Evolutionary conservation across 2,113 vertebrate genomes (phyloP).

Genomic region (Syrrhaptes paradoxus): DNA sequence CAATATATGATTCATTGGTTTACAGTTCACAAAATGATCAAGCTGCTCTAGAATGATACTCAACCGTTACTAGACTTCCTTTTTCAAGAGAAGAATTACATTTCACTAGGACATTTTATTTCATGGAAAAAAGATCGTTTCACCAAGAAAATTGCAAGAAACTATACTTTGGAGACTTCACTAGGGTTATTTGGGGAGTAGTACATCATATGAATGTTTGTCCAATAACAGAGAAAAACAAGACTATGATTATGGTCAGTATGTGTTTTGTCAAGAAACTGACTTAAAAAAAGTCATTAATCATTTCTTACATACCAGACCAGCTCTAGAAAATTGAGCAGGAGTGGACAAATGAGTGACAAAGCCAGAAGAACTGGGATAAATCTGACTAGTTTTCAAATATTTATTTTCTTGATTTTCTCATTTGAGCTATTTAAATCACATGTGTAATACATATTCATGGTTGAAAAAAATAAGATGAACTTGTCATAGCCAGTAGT

Average conservation of each 20-base stretch:
- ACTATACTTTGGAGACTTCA: not conserved
- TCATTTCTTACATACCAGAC: not conserved
- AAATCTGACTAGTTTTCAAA: not conserved
- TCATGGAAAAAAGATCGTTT: not conserved
- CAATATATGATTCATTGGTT: not conserved
- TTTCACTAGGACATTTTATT: not conserved
- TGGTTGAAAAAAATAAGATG: not conserved
- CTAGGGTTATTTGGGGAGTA: not conserved
- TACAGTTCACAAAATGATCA: not conserved
- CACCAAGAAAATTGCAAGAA: not conserved
- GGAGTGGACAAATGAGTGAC: not conserved
- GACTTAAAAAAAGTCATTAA: not conserved
- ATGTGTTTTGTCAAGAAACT: not conserved
- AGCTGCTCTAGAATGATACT: not conserved
- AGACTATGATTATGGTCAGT: not conserved
- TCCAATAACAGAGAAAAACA: not conserved
- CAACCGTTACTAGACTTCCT: not conserved
- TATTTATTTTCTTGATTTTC: not conserved
- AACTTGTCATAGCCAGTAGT: not conserved
- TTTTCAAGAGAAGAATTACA: not conserved
- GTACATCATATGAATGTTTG: not conserved
- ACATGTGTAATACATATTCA: not conserved
- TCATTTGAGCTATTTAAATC: not conserved
- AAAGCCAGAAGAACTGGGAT: not conserved
- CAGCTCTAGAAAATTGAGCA: not conserved